Base-by-base conservation (phyloP, 1,140 invertebrate species). In the Spodoptera litura region DNA sequence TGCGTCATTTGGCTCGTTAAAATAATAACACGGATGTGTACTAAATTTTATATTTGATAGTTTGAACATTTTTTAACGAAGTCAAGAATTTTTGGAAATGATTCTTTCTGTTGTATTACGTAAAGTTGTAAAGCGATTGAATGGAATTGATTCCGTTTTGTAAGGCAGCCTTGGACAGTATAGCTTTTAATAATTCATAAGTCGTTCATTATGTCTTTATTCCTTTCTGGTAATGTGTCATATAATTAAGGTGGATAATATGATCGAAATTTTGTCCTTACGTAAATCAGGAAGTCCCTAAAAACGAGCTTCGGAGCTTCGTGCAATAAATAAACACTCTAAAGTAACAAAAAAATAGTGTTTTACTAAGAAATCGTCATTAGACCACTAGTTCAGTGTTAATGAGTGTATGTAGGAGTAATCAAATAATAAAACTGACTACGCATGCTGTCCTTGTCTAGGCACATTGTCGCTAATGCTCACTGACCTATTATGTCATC, bases 401-500 rank as follows among this genome's bases (percentile, higher is more conserved):
- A 74, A 74, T 74, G 31, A 51, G 31, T 49, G 59, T 38, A 35
- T 62, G 35, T 75, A 51, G 44, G 58, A 64, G 58, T 64, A 62
- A 75, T 64, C 15, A 75, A 75, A 75, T 52, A 25, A 75, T 75
- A 27, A 75, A 64, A 61, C 56, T 20, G 55, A 38, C 55, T 25
- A 58, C 52, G n/a, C 25, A 44, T 59, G 74, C 62, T 12, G 74
- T 77, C 74, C 51, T 58, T 68, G 73, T 76, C 59, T 76, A 64
- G n/a, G 70, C 35, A 62, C 73, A 11, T 25, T 53, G 73, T 75
- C 64, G 73, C 73, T 75, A 75, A 75, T 75, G 76, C 66, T 52
- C 56, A 52, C 13, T 68, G 78, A 58, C 58, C 71, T 49, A 79
- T 79, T 74, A 73, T 79, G 35, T 74, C 80, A 76, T 79, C 59